Base-by-base conservation (phyloP, 2,888 invertebrate species). In the Sipunculus nudus region DNA sequence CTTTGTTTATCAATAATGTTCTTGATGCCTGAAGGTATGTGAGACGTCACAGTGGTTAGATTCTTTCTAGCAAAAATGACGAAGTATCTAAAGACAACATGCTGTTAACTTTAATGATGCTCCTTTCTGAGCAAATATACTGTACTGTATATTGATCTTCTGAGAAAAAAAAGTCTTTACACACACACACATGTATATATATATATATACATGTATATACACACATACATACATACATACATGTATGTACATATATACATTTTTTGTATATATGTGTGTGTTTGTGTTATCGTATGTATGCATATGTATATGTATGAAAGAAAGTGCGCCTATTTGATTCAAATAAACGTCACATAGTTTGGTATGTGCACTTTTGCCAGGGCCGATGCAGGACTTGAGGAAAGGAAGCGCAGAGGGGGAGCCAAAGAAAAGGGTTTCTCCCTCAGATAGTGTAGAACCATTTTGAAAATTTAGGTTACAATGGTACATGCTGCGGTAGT, bases 201-300 rank as follows among this genome's bases (percentile, higher is more conserved):
- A 40, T 21, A 53, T 29, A 40, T 31, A 53, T 29, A 40, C 28
- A 53, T 26, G 26, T 23, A 52, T 26, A 40, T 26, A 38, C 40
- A 23, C 35, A n/a, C 53, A 13, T 39, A 53, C 53, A 53, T 39
- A 53, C 53, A 41, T 26, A 41, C 53, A 40, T 39, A 53, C 53
- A 53, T 26, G 31, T 48, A 29, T 26, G 31, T 48, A 48, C 31
- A 48, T 48, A 48, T 26, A 48, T 31, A 48, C 21, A 48, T 28
- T 29, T 26, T 29, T 48, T 29, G n/a, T 38, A 13, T n/a, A 38
- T 38, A 38, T 49, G 38, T 45, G 49, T 48, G 45, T 61, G 48
- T 38, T 13, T 67, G 32, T 49, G 48, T 62, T 40, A 35, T 16
- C 35, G 38, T 53, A 35, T 53, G 56, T 49, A 21, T 56, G 49